Percentiles rank a stretch among this genome's conserved stretches.
Conservation (phyloP, 1,140 invertebrate species). For the Olivierus martensii region DNA sequence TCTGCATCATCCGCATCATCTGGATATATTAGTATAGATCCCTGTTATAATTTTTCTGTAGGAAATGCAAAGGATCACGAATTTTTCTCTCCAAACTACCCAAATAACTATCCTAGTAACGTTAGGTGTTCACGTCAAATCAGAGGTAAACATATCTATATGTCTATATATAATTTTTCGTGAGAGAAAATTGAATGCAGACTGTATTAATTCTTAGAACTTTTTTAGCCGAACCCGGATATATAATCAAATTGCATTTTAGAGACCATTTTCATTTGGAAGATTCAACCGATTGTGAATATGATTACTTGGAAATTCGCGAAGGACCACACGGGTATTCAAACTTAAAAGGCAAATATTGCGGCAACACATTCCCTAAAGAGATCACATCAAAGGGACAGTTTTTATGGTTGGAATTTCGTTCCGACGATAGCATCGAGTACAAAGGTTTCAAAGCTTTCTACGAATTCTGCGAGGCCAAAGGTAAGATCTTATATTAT, state of each 20-base stretch:
- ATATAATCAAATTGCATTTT: constrained; percentile 64
- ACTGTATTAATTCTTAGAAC: too few relatives aligned
- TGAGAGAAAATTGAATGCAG: not conserved
- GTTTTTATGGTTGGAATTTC: constrained; percentile 69
- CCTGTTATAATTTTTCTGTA: constrained; percentile 40
- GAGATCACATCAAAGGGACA: constrained; percentile 57
- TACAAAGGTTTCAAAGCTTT: constrained; percentile 67
- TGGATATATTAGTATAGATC: too few relatives aligned
- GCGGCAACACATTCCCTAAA: constrained; percentile 60
- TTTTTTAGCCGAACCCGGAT: constrained; percentile 54
- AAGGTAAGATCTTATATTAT: too few relatives aligned
- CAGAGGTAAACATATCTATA: constrained; percentile 41
- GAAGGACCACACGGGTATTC: constrained; percentile 76
- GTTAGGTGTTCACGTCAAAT: constrained; percentile 52
- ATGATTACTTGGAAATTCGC: constrained; percentile 61
- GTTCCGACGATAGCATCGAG: constrained; percentile 69
- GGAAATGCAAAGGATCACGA: constrained; percentile 41
- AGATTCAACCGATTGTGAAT: constrained; percentile 52
- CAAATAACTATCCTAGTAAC: constrained; percentile 49
- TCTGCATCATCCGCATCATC: too few relatives aligned
- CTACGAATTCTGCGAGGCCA: constrained; percentile 43
- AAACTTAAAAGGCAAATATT: constrained; percentile 48
- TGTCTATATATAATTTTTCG: not conserved
- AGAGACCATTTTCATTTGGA: constrained; percentile 66
- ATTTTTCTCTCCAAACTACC: constrained; percentile 59